Evolutionary conservation across 2,113 vertebrate genomes (phyloP), one percentile per base, ranked within the genome.

Genomic region (Camelus dromedarius): DNA sequence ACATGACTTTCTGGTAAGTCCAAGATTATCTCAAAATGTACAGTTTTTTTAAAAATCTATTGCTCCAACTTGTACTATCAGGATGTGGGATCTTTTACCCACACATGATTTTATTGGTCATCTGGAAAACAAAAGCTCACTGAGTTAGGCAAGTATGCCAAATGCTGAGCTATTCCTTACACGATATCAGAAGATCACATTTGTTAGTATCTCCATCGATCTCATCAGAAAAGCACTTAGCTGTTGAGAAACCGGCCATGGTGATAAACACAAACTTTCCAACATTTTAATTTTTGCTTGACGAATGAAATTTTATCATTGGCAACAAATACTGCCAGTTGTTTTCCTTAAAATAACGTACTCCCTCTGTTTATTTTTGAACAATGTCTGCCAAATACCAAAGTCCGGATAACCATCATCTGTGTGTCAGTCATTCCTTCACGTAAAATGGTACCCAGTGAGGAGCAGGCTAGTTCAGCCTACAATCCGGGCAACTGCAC

Each of bases 21-120:
- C 92, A 93, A 95, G 96, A 87, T 72, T 79, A 93, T 38, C 54
- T 93, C 54, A 96, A 96, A 94, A 91, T 67, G 87, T 16, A 72
- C 80, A 69, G 22, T 32, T 89, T 89, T 89, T 93, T 1, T 5
- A 42, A 83, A 92, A 91, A 64, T 66, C 72, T 93, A 52, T 28
- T 92, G 6, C 6, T 92, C 30, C 72, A 58, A 90, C 64, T 89
- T 83, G 1, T 46, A 77, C 30, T 88, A n/a, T 80, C 18, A 94
- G 90, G 42, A 89, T 82, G 13, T 67, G 60, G 32, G 26, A 48
- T 91, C 9, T 87, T 88, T 95, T 94, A 64, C n/a, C 9, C 50
- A 56, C 14, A 54, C 12, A 89, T 35, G 22, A 70, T 91, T 95
- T 93, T 96, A 64, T 15, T 75, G 22, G 46, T 83, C 89, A 93